phyloP scores from a whole-genome alignment of 1,140 invertebrate genomes.

The Leptinotarsa texana region DNA sequence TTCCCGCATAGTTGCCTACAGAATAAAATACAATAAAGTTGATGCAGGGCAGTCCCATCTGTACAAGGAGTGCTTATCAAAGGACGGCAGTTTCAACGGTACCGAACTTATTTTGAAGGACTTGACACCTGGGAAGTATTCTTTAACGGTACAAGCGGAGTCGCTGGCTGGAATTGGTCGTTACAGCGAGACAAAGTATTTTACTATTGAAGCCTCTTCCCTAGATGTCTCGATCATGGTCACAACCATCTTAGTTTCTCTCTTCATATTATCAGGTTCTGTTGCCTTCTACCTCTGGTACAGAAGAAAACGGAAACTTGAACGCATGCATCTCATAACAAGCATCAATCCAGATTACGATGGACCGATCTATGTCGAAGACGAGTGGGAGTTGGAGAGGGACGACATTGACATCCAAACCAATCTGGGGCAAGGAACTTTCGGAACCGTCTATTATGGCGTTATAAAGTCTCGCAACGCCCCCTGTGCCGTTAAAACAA shows the following conservation, averaged over 20 bases:
- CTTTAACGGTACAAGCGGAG: slow-evolving; percentile 63
- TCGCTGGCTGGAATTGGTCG: slow-evolving; percentile 62
- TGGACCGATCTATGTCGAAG: slow-evolving; percentile 76
- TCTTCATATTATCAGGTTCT: slow-evolving; percentile 34
- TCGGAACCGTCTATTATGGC: slow-evolving; percentile 77
- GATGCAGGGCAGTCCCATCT: slow-evolving; percentile 31
- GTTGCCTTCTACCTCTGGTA: slow-evolving; percentile 37
- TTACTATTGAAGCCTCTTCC: slow-evolving; percentile 29
- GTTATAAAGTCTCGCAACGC: slow-evolving; percentile 56
- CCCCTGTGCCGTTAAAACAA: slow-evolving; percentile 92
- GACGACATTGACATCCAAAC: slow-evolving; percentile 77
- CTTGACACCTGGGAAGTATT: slow-evolving; percentile 68
- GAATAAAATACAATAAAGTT: slow-evolving; percentile 60
- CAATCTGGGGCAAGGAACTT: slow-evolving; percentile 90
- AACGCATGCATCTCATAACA: slow-evolving; percentile 67
- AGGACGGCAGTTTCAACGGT: slow-evolving; percentile 9
- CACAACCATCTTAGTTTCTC: slow-evolving; percentile 49
- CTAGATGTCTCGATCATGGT: slow-evolving; percentile 33
- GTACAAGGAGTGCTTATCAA: slow-evolving; percentile 29
- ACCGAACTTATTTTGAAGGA: slow-evolving; percentile 48
- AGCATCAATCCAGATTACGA: slow-evolving; percentile 80
- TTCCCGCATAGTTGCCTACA: slow-evolving; percentile 65
- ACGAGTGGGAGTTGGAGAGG: slow-evolving; percentile 93
- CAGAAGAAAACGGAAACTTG: slow-evolving; percentile 29
- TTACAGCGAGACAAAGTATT: slow-evolving; percentile 29